These are phyloP conservation scores for Pseudomyrmex sp. DNA, from an alignment of 1,140 invertebrate genomes.

Conservation along the genomic window DNA sequence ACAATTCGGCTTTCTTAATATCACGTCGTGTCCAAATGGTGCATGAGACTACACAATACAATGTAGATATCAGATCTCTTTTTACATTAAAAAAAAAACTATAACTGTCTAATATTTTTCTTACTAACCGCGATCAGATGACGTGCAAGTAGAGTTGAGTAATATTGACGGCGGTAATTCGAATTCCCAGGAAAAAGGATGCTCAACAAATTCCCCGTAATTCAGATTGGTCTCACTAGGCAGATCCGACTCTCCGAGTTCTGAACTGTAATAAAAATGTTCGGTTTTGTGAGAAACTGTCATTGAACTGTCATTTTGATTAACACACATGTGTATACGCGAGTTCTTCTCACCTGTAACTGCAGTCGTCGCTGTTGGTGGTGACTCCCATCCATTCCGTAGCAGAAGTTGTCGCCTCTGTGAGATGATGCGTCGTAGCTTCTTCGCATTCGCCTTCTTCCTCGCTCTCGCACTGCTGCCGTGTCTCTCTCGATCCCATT, in stretches of 20 bases:
- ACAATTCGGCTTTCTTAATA: conserved; percentile 96
- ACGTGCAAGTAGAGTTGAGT: conserved; percentile 88
- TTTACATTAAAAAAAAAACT: not conserved
- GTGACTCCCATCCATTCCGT: conserved; percentile 94
- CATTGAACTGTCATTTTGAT: not conserved
- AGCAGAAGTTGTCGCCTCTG: conserved; percentile 88
- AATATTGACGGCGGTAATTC: conserved; percentile 90
- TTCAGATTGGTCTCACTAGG: conserved; percentile 84
- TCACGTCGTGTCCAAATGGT: conserved; percentile 96
- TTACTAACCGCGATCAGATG: conserved; percentile 90
- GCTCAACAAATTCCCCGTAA: conserved; percentile 85
- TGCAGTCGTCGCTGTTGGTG: conserved; percentile 94
- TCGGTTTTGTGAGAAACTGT: conserved; percentile 15
- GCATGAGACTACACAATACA: conserved; percentile 91
- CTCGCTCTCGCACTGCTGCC: conserved; percentile 85
- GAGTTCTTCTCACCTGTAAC: conserved; percentile 86
- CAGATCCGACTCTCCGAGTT: conserved; percentile 88
- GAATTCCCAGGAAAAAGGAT: conserved; percentile 90
- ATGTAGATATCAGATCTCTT: not conserved
- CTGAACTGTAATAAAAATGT: conserved; percentile 86
- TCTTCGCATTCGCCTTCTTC: conserved; percentile 87
- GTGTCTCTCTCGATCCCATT: conserved; percentile 75
- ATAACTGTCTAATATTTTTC: conserved; percentile 84
- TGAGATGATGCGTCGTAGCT: conserved; percentile 84
- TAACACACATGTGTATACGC: not conserved